Percentiles rank a stretch among this genome's conserved stretches.
These are phyloP conservation scores for Plebejus argus DNA, from an alignment of 2,888 invertebrate species.

Conservation along the genomic window DNA sequence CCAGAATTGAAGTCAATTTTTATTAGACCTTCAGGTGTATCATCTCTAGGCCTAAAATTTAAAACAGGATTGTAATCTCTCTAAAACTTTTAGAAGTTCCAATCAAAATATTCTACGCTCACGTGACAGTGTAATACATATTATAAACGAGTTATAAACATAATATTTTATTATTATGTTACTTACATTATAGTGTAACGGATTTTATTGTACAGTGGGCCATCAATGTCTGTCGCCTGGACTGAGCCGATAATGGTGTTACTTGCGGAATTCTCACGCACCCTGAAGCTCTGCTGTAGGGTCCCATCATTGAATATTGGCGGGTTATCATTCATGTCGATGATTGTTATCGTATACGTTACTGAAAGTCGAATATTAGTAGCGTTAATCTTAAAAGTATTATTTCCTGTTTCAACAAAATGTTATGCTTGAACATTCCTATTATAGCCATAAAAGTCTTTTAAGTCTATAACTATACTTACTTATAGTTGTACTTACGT, in stretches of 20 bases:
- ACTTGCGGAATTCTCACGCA: constrained; percentile 75
- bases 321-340: constrained; percentile 83
- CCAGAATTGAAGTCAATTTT: constrained; percentile 75
- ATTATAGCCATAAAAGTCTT: too few relatives aligned
- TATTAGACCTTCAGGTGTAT: constrained; percentile 70
- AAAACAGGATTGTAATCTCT: background rate
- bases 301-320: constrained; percentile 78
- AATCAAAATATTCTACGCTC: too few relatives aligned
- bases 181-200: constrained; percentile 79
- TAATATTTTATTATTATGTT: too few relatives aligned
- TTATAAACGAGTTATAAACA: too few relatives aligned
- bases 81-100: too few relatives aligned
- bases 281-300: constrained; percentile 62
- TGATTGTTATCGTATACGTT: constrained; percentile 79
- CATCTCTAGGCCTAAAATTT: constrained; percentile 59
- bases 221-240: constrained; percentile 82
- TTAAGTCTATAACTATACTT: too few relatives aligned
- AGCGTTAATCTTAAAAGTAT: background rate
- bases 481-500: too few relatives aligned
- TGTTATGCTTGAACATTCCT: background rate
- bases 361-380: constrained; percentile 61
- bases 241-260: constrained; percentile 80
- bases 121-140: too few relatives aligned
- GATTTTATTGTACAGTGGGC: constrained; percentile 79
- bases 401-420: background rate